Conservation (phyloP, 2,113 vertebrate genomes). For the Puffinus mauretanicus region DNA sequence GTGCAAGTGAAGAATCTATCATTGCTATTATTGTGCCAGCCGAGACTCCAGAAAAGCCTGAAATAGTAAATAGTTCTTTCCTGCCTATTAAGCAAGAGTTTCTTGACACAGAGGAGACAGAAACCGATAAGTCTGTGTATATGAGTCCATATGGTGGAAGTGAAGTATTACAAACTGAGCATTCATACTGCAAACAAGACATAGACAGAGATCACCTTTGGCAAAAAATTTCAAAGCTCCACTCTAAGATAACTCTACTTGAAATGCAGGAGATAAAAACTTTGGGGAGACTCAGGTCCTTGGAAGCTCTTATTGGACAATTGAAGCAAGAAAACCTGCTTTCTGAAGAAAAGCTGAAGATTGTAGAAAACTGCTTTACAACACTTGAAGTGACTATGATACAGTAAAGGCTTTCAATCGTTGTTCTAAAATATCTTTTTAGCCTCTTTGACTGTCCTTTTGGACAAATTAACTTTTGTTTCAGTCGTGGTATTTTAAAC, state of each 20-base stretch:
- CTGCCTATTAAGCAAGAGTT: constrained; percentile 45
- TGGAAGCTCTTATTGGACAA: constrained; percentile 78
- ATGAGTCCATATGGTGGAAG: constrained; percentile 1
- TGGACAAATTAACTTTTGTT: neutral
- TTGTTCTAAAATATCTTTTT: neutral
- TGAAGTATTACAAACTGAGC: constrained; percentile 76
- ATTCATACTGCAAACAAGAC: constrained; percentile 83
- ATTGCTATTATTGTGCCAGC: constrained; percentile 74
- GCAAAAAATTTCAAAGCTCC: constrained; percentile 82
- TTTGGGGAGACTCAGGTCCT: constrained; percentile 76
- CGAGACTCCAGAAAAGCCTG: constrained; percentile 47
- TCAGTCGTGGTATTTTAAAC: neutral
- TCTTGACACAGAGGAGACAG: constrained; percentile 33
- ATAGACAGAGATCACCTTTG: constrained; percentile 80
- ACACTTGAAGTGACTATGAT: constrained; percentile 73
- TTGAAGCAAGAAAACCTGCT: constrained; percentile 78
- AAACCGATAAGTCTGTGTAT: constrained; percentile 13
- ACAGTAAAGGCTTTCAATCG: constrained; percentile 40
- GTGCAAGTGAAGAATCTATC: constrained; percentile 64
- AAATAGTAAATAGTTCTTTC: constrained; percentile 31
- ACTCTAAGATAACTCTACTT: constrained; percentile 81
- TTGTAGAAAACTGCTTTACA: constrained; percentile 76
- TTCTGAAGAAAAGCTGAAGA: constrained; percentile 81
- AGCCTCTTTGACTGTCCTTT: neutral
- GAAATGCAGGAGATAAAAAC: constrained; percentile 82